Evolutionary conservation across 92 coral and sea anemone species (phyloP).

Genomic region (Micromussa lordhowensis): DNA sequence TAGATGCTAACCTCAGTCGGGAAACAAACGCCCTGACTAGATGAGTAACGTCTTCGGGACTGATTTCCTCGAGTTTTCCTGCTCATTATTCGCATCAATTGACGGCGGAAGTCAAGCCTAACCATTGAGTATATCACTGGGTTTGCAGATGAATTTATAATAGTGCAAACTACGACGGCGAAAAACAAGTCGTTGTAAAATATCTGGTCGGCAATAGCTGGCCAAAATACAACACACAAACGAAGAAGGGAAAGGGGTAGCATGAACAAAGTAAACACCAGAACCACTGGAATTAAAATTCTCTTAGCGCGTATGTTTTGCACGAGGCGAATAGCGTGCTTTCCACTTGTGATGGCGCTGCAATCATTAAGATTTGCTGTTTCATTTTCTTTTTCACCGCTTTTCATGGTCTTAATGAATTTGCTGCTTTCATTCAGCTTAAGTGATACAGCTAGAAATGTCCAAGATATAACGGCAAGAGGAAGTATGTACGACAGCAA

Average conservation of each 20-base stretch:
- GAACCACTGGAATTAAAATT: neutral
- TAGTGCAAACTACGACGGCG: neutral
- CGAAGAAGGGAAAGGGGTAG: neutral
- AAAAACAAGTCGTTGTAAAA: neutral
- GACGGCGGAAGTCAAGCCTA: neutral
- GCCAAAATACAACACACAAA: neutral
- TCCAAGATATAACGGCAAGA: neutral
- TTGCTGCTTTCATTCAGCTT: neutral
- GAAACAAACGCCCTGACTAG: neutral
- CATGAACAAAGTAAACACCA: neutral
- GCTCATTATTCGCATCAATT: neutral
- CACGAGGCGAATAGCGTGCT: neutral
- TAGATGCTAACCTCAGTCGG: neutral
- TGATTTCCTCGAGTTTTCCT: neutral
- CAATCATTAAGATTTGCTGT: neutral
- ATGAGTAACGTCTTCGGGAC: neutral
- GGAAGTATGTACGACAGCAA: conserved; percentile 7
- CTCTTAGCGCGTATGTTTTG: conserved; percentile 6
- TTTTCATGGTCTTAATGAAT: neutral
- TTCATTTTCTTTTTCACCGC: no score
- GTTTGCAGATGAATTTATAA: conserved; percentile 4
- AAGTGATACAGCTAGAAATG: neutral
- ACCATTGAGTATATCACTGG: neutral
- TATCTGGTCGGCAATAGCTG: neutral
- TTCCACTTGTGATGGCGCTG: neutral